Evolutionary conservation across 2,113 vertebrate genomes (phyloP), one percentile per base, ranked within the genome.

Genomic region (Tyrannus savana): DNA sequence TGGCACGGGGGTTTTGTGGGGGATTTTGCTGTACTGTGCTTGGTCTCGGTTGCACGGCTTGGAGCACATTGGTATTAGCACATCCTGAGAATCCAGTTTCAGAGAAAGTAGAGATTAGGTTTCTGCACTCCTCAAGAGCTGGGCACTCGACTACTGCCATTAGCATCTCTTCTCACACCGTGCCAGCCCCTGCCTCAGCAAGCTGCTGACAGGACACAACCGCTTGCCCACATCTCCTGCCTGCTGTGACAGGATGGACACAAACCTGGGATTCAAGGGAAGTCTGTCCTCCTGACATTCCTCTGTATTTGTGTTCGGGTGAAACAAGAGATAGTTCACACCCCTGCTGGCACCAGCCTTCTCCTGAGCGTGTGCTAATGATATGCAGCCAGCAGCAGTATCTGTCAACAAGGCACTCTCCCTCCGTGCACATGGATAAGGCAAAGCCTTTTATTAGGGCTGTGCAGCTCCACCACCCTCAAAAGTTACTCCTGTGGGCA

Each of bases 61-160:
- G 59, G 76, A 90, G 80, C 41, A 4, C 27, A 0, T 42, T 50
- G 71, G 71, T 72, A 87, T 84, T 89, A 95, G 86, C 90, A 87
- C 88, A 93, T 79, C 53, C 91, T 50, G 87, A 96, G 96, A 97
- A 93, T 97, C 94, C 83, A 85, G 84, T 96, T 97, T 97, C 96
- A 96, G 89, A 90, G 84, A 95, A 95, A 92, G 93, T 80, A 84
- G 84, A 92, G 83, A 93, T 97, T 77, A 94, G 59, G 85, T 95
- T 95, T 96, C 95, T 74, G 72, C 55, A 23, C 78, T 96, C 66
- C 87, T 82, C 73, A 78, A 78, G 93, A 96, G 94, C 75, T n/a
- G 71, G 67, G 60, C 56, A 25, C 66, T 72, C 15, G 0, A 33
- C 62, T 58, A n/a, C 35, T 8, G 46, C 81, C 39, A 16, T 56